Evolutionary conservation across 2,113 vertebrate genomes (phyloP).

Genomic region (Tyto alba): DNA sequence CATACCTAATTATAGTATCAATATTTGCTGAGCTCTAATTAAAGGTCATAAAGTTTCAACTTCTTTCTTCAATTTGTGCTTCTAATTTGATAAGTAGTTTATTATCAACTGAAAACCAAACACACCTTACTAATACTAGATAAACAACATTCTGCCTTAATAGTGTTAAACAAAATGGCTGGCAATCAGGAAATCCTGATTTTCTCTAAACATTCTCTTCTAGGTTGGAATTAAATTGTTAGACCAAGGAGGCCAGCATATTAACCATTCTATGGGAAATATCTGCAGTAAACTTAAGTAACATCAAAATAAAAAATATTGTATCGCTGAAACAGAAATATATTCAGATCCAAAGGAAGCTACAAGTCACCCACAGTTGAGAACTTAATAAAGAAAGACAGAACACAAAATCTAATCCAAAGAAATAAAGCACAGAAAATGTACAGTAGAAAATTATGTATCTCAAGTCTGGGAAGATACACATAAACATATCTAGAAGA

Average conservation of each 20-base stretch:
- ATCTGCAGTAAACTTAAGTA: not conserved
- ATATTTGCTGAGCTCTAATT: slow-evolving; percentile 37
- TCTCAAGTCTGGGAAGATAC: not conserved
- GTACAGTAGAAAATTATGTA: not conserved
- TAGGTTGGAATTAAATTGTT: not conserved
- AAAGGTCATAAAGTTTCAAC: not conserved
- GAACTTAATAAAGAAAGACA: not conserved
- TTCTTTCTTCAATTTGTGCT: not conserved
- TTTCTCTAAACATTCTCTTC: not conserved
- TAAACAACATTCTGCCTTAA: not conserved
- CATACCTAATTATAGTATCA: not conserved
- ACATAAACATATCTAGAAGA: not conserved
- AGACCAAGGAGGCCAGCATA: not conserved
- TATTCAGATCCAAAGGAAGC: not conserved
- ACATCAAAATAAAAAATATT: not conserved
- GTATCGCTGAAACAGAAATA: not conserved
- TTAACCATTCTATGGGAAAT: not conserved
- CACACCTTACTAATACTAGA: not conserved
- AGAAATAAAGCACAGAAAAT: not conserved
- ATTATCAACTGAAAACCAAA: not conserved
- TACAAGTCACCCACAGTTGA: not conserved
- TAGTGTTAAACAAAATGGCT: not conserved
- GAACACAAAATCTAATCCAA: not conserved
- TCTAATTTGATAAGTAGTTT: slow-evolving; percentile 15
- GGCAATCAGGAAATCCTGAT: not conserved